Conservation (phyloP, 2,113 vertebrate species). For the Leuciscus idus region DNA sequence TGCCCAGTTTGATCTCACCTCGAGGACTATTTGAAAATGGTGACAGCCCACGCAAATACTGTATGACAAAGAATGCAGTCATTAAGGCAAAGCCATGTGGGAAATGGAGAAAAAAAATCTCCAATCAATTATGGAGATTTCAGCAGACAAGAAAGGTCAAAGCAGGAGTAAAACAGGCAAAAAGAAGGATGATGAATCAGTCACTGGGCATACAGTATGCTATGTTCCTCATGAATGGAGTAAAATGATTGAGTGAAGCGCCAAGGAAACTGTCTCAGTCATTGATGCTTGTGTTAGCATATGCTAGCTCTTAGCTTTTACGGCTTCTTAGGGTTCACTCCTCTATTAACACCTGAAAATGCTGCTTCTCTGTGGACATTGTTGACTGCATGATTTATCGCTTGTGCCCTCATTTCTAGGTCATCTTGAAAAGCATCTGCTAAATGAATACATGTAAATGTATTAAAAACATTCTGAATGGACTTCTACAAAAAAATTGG, state of each 20-base stretch:
- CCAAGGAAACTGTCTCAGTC: background rate
- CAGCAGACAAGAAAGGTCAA: conserved; percentile 44
- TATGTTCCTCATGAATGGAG: background rate
- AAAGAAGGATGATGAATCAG: conserved; percentile 12
- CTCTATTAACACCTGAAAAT: background rate
- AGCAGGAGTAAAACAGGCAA: conserved; percentile 9
- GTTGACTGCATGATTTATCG: background rate
- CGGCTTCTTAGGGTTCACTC: background rate
- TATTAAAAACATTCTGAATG: background rate
- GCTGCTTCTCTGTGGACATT: background rate
- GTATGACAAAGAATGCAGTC: conserved; percentile 28
- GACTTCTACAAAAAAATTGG: background rate
- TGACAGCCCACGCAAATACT: conserved; percentile 8
- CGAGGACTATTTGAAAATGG: background rate
- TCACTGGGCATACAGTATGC: background rate
- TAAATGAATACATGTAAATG: background rate
- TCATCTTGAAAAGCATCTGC: conserved; percentile 8
- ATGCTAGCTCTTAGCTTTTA: background rate
- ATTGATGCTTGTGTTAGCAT: background rate
- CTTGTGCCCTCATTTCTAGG: background rate
- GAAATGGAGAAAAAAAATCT: background rate
- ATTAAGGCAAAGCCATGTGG: conserved; percentile 7
- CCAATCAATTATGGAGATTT: conserved; percentile 35
- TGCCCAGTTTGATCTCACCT: background rate
- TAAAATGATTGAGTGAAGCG: conserved; percentile 21